These are phyloP conservation scores for Xyliphius kryptos DNA, from an alignment of 2,113 vertebrate species.

Conservation along the genomic window DNA sequence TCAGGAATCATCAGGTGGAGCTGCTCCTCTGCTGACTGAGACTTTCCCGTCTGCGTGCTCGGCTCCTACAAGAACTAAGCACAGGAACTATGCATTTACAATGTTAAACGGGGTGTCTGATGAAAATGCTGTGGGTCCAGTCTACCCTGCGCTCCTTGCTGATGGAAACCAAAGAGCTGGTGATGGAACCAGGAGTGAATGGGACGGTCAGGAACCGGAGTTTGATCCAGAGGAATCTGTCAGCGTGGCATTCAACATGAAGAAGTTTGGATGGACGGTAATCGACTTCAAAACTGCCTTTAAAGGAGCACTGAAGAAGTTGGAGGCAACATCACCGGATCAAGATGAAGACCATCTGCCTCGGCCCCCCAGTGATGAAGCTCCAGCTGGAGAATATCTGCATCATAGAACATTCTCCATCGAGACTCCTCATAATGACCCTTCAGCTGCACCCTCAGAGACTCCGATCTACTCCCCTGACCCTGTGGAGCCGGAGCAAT, in stretches of 20 bases:
- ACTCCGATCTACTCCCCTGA: background rate
- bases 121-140: constrained; percentile 3
- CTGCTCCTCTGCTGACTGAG: too few species aligned
- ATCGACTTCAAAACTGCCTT: constrained; percentile 79
- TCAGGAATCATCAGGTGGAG: too few species aligned
- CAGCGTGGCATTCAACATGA: constrained; percentile 75
- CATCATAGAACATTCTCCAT: constrained; percentile 12
- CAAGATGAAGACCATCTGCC: constrained; percentile 22
- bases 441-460: background rate
- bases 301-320: constrained; percentile 78
- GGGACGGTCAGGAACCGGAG: background rate
- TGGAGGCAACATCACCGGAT: constrained; percentile 59
- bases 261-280: constrained; percentile 78
- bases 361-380: background rate
- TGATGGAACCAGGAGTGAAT: background rate
- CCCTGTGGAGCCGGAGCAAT: constrained; percentile 2
- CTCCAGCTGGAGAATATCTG: constrained; percentile 1
- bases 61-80: too few species aligned
- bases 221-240: constrained; percentile 53
- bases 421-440: constrained; percentile 7
- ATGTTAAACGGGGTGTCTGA: constrained; percentile 25
- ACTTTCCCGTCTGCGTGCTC: too few species aligned
- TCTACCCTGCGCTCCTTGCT: background rate
- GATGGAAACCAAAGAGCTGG: background rate
- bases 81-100: too few species aligned